Percentiles rank a stretch among this genome's conserved stretches.
Conservation (phyloP, 1,140 invertebrate genomes). For the Cecropterus lyciades region DNA sequence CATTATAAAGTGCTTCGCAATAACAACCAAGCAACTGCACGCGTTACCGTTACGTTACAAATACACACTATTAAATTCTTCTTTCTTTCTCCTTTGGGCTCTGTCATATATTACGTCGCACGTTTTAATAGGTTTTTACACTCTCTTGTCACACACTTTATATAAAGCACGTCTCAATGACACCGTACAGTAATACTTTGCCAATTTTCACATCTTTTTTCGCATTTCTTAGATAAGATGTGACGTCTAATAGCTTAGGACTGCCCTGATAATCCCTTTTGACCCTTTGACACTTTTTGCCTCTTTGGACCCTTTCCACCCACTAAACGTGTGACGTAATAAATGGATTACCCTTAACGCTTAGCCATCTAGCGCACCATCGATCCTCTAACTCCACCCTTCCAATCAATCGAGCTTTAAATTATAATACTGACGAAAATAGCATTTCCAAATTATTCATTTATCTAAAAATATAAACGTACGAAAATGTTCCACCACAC, state of each 20-base stretch:
- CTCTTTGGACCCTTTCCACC: neutral
- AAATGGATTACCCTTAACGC: neutral
- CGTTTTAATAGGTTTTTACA: neutral
- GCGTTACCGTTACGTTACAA: slow-evolving; percentile 1
- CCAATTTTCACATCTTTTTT: too few relatives aligned
- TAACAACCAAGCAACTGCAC: slow-evolving; percentile 8
- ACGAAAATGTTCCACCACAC: slow-evolving; percentile 14
- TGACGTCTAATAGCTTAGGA: too few relatives aligned
- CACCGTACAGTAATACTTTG: too few relatives aligned
- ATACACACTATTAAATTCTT: slow-evolving; percentile 25
- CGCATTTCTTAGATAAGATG: neutral
- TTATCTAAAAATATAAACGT: slow-evolving; percentile 16
- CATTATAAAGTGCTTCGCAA: slow-evolving; percentile 7
- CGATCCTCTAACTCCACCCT: slow-evolving; percentile 4
- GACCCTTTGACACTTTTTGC: too few relatives aligned
- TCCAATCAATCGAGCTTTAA: slow-evolving; percentile 6
- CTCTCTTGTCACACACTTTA: too few relatives aligned
- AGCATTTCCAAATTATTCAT: slow-evolving; percentile 9
- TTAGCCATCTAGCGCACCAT: neutral
- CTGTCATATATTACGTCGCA: neutral
- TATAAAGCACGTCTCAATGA: too few relatives aligned
- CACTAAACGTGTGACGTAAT: neutral
- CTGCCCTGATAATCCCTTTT: too few relatives aligned
- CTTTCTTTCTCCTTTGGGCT: neutral
- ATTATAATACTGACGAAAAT: slow-evolving; percentile 11